Evolutionary conservation across 2,797 vertebrate genomes (phyloP).

Genomic region (Prunella strophiata): DNA sequence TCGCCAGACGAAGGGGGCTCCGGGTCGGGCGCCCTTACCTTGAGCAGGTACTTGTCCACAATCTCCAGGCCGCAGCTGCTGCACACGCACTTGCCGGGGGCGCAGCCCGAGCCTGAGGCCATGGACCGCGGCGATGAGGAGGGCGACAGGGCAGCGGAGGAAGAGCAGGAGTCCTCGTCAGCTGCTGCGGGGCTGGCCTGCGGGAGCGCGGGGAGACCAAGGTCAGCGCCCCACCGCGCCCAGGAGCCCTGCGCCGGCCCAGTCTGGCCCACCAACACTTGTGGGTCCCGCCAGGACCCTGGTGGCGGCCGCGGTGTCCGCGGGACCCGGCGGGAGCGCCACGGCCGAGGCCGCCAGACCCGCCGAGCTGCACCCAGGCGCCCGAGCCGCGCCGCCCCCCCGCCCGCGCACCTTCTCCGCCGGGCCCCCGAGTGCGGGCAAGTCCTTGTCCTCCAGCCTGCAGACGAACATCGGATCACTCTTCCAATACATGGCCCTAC

Average conservation of each 20-base stretch:
- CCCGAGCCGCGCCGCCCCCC: background rate
- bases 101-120: conserved; percentile 81
- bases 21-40: conserved; percentile 77
- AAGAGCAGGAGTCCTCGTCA: conserved; percentile 86
- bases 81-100: conserved; percentile 83
- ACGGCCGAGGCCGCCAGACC: background rate
- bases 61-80: conserved; percentile 91
- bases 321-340: background rate
- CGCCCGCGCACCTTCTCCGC: conserved; percentile 83
- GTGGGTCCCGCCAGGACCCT: no score
- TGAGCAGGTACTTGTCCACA: conserved; percentile 93
- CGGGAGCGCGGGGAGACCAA: background rate
- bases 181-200: conserved; percentile 81
- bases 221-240: background rate
- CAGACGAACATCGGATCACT: conserved; percentile 85
- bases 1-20: no score
- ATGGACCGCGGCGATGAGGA: conserved; percentile 86
- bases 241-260: background rate
- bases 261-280: background rate
- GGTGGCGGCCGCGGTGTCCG: background rate
- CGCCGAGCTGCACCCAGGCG: background rate
- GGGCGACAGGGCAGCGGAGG: conserved; percentile 81
- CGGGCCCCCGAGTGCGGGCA: conserved; percentile 77
- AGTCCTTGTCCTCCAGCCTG: conserved; percentile 77
- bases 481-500: conserved; percentile 91